Base-by-base conservation (phyloP, 2,888 invertebrate species). In the Ectropis crepuscularia region DNA sequence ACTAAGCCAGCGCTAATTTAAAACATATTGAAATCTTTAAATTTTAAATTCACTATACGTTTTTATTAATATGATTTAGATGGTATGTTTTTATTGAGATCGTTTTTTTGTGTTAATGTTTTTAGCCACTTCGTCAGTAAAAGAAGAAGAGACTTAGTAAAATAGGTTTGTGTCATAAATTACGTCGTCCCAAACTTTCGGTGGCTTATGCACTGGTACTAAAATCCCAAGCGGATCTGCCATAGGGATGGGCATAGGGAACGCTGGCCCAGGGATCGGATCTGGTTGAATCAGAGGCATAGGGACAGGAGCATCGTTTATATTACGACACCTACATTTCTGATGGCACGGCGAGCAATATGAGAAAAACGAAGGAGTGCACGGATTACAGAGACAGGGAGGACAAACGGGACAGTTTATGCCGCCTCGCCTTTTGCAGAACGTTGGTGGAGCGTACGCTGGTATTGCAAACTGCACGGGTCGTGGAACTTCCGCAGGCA, bases 341-440 rank as follows among this genome's bases (percentile, higher is more conserved):
- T 74, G 74, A 61, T 91, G 91, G 50, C 91, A 91, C 6, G 83
- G 74, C 0, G 90, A 90, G 60, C 90, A 90, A 64, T 79, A 90
- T 0, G 90, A 80, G 63, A 84, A 90, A 70, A 89, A 88, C 0
- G 89, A 71, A n/a, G 90, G 90, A 2, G 88, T 89, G 59, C 90
- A 90, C 0, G 90, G 89, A 37, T 57, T 55, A 59, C 90, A 90
- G 0, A 81, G 55, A 61, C 90, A 90, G 0, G 90, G 90, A 0
- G 90, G 90, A 49, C 90, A 90, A 0, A 85, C 83, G 0, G 90
- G 90, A 51, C 88, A 88, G 37, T 65, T 72, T n/a, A 63, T 69
- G 5, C 76, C 63, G 1, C 71, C 63, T 37, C 71, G 71, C 4
- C 59, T 59, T 50, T 64, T 65, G 53, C 79, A 81, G 53, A 67